phyloP scores from a whole-genome alignment of 2,797 vertebrate species.

The Sardinella longiceps region DNA sequence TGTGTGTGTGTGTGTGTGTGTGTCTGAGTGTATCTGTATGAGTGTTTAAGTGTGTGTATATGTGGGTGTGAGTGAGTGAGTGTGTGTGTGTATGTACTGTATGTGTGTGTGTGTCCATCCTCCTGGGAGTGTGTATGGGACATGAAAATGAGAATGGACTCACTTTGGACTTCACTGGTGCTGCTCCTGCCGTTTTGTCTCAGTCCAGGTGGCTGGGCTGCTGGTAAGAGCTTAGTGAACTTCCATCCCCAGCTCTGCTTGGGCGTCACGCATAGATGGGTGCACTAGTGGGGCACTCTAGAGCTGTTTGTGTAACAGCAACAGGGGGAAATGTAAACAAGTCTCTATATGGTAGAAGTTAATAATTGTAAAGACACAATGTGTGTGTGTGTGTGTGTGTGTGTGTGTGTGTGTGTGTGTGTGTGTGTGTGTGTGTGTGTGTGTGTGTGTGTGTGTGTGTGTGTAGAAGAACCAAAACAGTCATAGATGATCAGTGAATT shows the following conservation, averaged over 20 bases:
- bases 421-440: not conserved
- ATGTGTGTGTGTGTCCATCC: slow-evolving; percentile 34
- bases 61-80: not conserved
- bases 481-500: not conserved
- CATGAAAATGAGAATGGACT: slow-evolving; percentile 68
- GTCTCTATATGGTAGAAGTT: too few relatives aligned
- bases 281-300: not conserved
- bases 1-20: slow-evolving; percentile 27
- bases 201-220: slow-evolving; percentile 55
- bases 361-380: not conserved
- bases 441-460: not conserved
- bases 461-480: not conserved
- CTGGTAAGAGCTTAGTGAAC: slow-evolving; percentile 64
- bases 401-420: not conserved
- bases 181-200: slow-evolving; percentile 59
- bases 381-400: not conserved
- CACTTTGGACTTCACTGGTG: slow-evolving; percentile 62
- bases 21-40: not conserved
- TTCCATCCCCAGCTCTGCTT: not conserved
- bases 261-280: not conserved
- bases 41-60: slow-evolving; percentile 20
- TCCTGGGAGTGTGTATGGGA: slow-evolving; percentile 17
- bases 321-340: not conserved
- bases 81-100: slow-evolving; percentile 5
- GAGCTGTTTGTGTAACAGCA: not conserved